Percentiles rank a stretch among this genome's conserved stretches.
Conservation (phyloP, 2,113 vertebrate genomes). For the Pelobates fuscus region DNA sequence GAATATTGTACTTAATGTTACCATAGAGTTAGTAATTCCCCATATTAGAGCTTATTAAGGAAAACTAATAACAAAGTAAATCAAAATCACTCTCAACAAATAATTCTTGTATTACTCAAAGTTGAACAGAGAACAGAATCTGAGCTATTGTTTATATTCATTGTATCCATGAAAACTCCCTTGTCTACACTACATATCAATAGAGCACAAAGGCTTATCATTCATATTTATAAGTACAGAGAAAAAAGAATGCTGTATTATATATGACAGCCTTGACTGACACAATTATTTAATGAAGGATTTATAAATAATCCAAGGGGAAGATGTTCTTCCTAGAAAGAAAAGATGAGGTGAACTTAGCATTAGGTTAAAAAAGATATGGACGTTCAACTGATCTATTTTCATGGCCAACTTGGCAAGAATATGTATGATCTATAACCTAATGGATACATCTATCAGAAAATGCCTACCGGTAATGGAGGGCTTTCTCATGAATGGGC, state of each 20-base stretch:
- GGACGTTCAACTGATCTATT: no score
- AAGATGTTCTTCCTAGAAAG: not conserved
- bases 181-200: conserved; percentile 13
- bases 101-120: conserved; percentile 13
- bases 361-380: not conserved
- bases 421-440: no score
- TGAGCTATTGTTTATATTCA: conserved; percentile 20
- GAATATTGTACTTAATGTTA: conserved; percentile 6
- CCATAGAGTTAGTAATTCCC: not conserved
- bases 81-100: conserved; percentile 22
- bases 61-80: conserved; percentile 1
- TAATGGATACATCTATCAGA: no score
- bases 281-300: conserved; percentile 21
- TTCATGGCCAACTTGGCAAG: no score
- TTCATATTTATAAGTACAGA: conserved; percentile 29
- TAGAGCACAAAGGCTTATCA: conserved; percentile 8
- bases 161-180: conserved; percentile 6
- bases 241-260: conserved; percentile 18
- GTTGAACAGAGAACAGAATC: not conserved
- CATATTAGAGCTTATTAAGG: not conserved
- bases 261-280: not conserved
- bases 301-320: not conserved
- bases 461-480: no score
- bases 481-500: no score
- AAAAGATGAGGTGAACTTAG: not conserved